Base-by-base conservation (phyloP, 2,113 vertebrate genomes). In the Nycticryphes semicollaris region DNA sequence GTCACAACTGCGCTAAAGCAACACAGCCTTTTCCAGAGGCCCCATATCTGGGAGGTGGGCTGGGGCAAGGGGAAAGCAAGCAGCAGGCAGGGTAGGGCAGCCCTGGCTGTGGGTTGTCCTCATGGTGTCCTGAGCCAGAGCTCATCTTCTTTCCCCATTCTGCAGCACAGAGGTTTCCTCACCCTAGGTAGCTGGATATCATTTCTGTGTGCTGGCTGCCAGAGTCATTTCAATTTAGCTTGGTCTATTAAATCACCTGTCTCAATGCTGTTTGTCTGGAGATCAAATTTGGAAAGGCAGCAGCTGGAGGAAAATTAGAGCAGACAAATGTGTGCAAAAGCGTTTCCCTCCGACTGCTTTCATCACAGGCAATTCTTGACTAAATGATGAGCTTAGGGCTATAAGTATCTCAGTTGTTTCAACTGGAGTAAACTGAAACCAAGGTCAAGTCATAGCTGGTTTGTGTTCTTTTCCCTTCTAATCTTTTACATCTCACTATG, bases 351-450 rank as follows among this genome's bases (percentile, higher is more conserved):
- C 77, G 86, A 97, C 67, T 75, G 74, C 75, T 93, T 96, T 95
- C 85, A 94, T 94, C 87, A 69, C 56, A 83, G 93, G 85, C 94
- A 92, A 81, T 92, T 94, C 70, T 69, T 84, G 54, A 89, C 84
- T 92, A 95, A 94, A 90, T 83, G 93, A 78, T 87, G 69, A 96
- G 89, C 93, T 95, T 95, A 94, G n/a, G 92, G 94, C 90, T 93
- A 43, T 84, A 88, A 94, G 74, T 91, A 95, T 93, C 89, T 96
- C 41, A 9, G 87, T 87, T 79, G 56, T 87, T 96, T 96, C 76
- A 91, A 79, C 82, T 68, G 64, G 63, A 87, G 91, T 92, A 93
- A 97, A 79, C 92, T 72, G 92, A 93, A 96, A 93, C 85, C 70
- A 89, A 97, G 95, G 93, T 96, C 90, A 94, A 96, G 91, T 73